phyloP scores from a whole-genome alignment of 35 echinoderm and acorn worm genomes.

The Hemicentrotus pulcherrimus region DNA sequence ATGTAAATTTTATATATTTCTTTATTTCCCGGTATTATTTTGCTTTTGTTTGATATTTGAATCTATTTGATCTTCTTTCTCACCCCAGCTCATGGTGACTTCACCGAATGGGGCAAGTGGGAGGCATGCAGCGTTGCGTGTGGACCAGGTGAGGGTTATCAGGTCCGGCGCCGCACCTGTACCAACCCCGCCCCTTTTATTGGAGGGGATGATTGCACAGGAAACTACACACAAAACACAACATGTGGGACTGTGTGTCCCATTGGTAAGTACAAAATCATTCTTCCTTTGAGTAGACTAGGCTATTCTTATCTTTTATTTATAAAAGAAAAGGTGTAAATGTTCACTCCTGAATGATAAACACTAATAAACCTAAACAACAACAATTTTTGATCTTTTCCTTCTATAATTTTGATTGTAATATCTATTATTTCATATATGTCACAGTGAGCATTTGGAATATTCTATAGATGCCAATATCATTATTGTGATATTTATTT shows the following conservation, averaged over 20 bases:
- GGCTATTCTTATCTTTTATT: too few relatives aligned
- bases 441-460: too few relatives aligned
- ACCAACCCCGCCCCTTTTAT: conserved; percentile 75
- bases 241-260: conserved; percentile 79
- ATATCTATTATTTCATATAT: too few relatives aligned
- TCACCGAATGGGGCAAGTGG: conserved; percentile 73
- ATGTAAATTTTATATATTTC: too few relatives aligned
- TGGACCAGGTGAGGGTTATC: conserved; percentile 78
- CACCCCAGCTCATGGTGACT: conserved; percentile 63
- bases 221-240: conserved; percentile 55
- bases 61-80: neutral
- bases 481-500: too few relatives aligned
- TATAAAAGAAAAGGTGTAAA: too few relatives aligned
- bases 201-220: conserved; percentile 68
- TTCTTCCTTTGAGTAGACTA: neutral
- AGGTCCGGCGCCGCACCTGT: conserved; percentile 70
- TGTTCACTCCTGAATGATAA: too few relatives aligned
- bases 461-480: too few relatives aligned
- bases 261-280: conserved; percentile 61
- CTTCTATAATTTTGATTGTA: too few relatives aligned
- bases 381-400: too few relatives aligned
- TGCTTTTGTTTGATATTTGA: neutral
- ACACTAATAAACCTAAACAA: too few relatives aligned
- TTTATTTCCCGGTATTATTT: too few relatives aligned
- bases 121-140: conserved; percentile 80